Base-by-base conservation (phyloP, 2,113 vertebrate genomes). In the Albula goreensis region DNA sequence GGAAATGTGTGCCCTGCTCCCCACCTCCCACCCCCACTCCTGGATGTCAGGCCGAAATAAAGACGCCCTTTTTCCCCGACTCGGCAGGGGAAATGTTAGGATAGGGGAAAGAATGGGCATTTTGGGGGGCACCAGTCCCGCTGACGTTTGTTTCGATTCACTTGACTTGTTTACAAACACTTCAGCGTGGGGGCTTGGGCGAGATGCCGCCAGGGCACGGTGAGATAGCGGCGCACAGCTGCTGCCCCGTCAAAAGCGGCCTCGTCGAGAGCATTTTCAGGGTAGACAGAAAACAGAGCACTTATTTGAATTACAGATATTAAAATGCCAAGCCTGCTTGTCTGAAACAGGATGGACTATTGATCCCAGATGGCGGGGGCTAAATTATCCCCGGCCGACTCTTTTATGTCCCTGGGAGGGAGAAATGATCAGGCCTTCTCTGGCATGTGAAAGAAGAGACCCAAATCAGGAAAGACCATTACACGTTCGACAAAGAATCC, bases 241-340 rank as follows among this genome's bases (percentile, higher is more conserved):
- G 74, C 31, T 6, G 31, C 83, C 50, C 82, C 12, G 12, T 50
- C 52, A 83, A 78, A 78, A 50, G 83, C 57, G 12, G 22, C 74
- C 53, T 81, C 81, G 91, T 89, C 86, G 83, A 88, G 88, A 89
- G 89, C 86, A 87, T 92, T 91, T 93, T 90, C 85, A 89, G 87
- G 90, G 88, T 88, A 91, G 94, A 94, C 93, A 94, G 90, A 94
- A 94, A 93, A 90, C 92, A 93, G 92, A 93, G 92, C 93, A 93
- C 93, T 93, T 94, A 94, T 90, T 91, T 90, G 93, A 95, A 95
- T 96, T 94, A 95, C 94, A 93, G 93, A 95, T 94, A 95, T 95
- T 95, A 94, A 94, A 91, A 93, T 90, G 93, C 95, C 94, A 94
- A 91, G 85, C 89, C 82, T 81, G 90, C 88, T 88, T 91, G 92